Evolutionary conservation across 2,797 vertebrate species (phyloP), one percentile per base, ranked within the genome.

Genomic region (Helostoma temminkii): DNA sequence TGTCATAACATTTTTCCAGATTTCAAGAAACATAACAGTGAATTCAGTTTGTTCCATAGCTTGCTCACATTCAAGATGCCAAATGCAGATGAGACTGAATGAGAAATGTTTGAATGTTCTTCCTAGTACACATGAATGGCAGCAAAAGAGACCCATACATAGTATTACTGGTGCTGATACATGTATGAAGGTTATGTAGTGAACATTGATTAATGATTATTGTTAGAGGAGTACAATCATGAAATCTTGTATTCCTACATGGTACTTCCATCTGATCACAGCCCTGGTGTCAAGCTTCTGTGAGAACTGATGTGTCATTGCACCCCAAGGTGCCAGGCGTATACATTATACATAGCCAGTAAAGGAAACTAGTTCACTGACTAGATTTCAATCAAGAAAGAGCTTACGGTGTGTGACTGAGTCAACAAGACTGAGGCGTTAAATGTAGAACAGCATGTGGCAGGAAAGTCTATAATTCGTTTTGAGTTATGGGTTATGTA

Each of bases 311-410:
- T 73, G 77, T 62, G 72, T 80, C 78, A 74, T 32, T 42, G 47
- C 64, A 24, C 42, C 49, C 19, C 9, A 5, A 68, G 43, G 50
- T 81, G 78, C 52, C 74, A 66, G 66, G 26, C 52, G n/a, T 76
- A 81, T 88, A 10, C 63, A 88, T 90, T 87, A 87, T 80, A 63
- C 25, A 85, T 80, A 36, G 42, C 62, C 45, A 63, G 78, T 66
- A 66, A 80, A 82, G 77, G 61, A 80, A 83, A 69, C 75, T 63
- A 19, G 53, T 78, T 71, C 46, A 61, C 57, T 34, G 46, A 70
- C 60, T 68, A 46, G 77, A 81, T 85, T 86, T 78, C 39, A 78
- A 39, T 75, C 68, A 64, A 42, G 43, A 36, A 47, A 48, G 47
- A 3, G 43, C 45, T 39, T 58, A 1, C 18, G 26, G 26, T 18